A percentile compares a stretch with the other conserved stretches of the same genome.
Evolutionary conservation across 2,113 vertebrate genomes (phyloP).

Genomic region (Sebastes fasciatus): DNA sequence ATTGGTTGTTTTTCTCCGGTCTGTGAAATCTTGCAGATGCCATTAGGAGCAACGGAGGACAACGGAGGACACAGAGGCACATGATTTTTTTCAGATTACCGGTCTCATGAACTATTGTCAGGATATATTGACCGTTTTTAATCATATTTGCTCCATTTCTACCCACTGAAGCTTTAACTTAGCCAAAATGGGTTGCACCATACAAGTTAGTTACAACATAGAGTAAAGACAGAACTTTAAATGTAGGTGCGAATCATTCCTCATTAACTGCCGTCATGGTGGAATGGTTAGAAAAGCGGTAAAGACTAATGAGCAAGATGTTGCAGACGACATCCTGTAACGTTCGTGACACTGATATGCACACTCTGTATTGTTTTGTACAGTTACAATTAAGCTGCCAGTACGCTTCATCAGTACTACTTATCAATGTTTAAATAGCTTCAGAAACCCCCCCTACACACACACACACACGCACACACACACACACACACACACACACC

Average conservation of each 20-base stretch:
- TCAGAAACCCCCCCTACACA: neutral
- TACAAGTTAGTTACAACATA: neutral
- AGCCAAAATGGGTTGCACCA: neutral
- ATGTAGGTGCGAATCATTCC: neutral
- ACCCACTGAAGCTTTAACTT: too few relatives aligned
- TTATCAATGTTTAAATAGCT: neutral
- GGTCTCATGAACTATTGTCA: too few relatives aligned
- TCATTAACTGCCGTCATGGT: neutral
- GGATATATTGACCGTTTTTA: too few relatives aligned
- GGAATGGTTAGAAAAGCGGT: neutral
- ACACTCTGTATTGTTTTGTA: neutral
- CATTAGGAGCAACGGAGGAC: too few relatives aligned
- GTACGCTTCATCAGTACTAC: neutral
- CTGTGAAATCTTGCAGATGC: too few relatives aligned
- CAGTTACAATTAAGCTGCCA: neutral
- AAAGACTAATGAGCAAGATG: neutral
- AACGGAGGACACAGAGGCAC: too few relatives aligned
- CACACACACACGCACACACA: neutral
- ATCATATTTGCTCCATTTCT: too few relatives aligned
- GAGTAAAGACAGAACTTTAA: neutral
- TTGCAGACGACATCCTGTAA: too few relatives aligned
- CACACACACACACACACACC: neutral
- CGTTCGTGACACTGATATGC: neutral
- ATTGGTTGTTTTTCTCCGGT: too few relatives aligned
- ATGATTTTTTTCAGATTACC: too few relatives aligned